Base-by-base conservation (phyloP, 1,140 invertebrate genomes). In the Stegodyphus dumicola region DNA sequence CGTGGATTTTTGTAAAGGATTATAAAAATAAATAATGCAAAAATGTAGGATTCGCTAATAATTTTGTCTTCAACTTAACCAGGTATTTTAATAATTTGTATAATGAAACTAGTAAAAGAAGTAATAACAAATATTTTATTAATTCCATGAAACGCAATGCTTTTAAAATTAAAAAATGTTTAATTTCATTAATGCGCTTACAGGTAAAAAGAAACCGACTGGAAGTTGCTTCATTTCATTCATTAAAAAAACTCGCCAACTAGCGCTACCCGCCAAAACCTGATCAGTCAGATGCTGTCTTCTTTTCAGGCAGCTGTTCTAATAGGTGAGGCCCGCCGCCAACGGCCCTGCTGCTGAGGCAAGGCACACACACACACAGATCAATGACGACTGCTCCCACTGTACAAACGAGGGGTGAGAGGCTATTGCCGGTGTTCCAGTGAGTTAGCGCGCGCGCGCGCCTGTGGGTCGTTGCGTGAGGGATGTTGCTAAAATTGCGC, bases 331-430 rank as follows among this genome's bases (percentile, higher is more conserved):
- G 71, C 64, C 80, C 71, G 71, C 73, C 80, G 81, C 64, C 73
- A 54, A 66, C 60, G 69, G 60, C 65, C 77, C 75, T 52, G 75
- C 67, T 56, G 79, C 17, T 81, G 79, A 81, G 70, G 81, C 73
- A 64, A 67, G 81, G 33, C 73, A 33, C 33, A 33, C 33, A 33
- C 33, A 33, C 33, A 33, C 33, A 33, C 33, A 60, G 81, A 85
- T 85, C 81, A 85, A 85, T 85, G 81, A 85, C 81, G 81, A 85
- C 81, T 85, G 81, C 81, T 85, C 81, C 74, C 81, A 85, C 81
- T 85, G 10, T 70, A 69, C 60, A 70, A 85, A 69, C 18, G 81
- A 85, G 74, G 81, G 81, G 81, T 85, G 81, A 69, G 64, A 64
- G 53, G 65, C 17, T 60, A 15, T 15, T 60, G 56, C 56, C 56